A percentile compares a stretch with the other conserved stretches of the same genome.
Conservation (phyloP, 2,113 vertebrate genomes). For the cat (Felis catus) region F.catus_Fca126_mat1.0 CM031417.1:28801001-28801500, state of each 20-base stretch:
- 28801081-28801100: neutral
- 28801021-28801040: constrained; percentile 8
- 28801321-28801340: too few species aligned
- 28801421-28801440: neutral
- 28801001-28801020: neutral
- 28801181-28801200: too few species aligned
- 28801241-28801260: too few species aligned
- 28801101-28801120: neutral
- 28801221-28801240: too few species aligned
- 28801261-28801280: too few species aligned
- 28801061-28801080: neutral
- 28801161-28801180: neutral
- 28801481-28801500: neutral
- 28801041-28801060: neutral
- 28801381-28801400: neutral
- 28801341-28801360: too few species aligned
- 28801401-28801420: neutral
- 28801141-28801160: neutral
- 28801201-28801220: too few species aligned
- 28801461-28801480: neutral
- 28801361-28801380: too few species aligned
- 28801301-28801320: too few species aligned
- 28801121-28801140: neutral
- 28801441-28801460: neutral
- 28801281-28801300: too few species aligned